Evolutionary conservation across 2,113 vertebrate genomes (phyloP).

Genomic region (Salvator merianae): DNA sequence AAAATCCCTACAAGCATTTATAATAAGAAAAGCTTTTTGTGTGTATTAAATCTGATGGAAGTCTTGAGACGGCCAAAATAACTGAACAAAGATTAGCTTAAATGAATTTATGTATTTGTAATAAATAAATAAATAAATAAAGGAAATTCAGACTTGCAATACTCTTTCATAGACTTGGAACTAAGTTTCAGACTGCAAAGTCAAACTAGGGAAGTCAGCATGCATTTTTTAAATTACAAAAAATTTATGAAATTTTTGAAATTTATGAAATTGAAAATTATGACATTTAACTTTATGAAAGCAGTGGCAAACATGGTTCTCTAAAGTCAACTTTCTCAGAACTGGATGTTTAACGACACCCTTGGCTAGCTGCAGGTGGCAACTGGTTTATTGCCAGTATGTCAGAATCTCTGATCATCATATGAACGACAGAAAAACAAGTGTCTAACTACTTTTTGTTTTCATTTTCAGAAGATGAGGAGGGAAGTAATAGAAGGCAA

Average conservation of each 20-base stretch:
- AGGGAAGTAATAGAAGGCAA: constrained; percentile 66
- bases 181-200: background rate
- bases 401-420: constrained; percentile 64
- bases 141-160: constrained; percentile 7
- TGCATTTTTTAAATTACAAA: constrained; percentile 41
- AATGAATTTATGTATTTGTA: background rate
- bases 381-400: constrained; percentile 65
- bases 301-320: constrained; percentile 64
- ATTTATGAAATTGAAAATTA: constrained; percentile 50
- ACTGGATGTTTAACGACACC: constrained; percentile 67
- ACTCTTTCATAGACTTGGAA: background rate
- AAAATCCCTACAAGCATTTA: background rate
- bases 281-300: constrained; percentile 61
- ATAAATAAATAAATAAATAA: no score
- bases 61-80: constrained; percentile 2
- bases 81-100: background rate
- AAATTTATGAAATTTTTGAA: constrained; percentile 34
- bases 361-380: constrained; percentile 61
- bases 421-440: constrained; percentile 41
- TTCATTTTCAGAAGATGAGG: constrained; percentile 65
- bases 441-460: background rate
- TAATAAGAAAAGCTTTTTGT: background rate
- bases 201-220: constrained; percentile 37
- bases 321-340: constrained; percentile 70
- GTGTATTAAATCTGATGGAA: background rate